Evolutionary conservation across 2,888 invertebrate genomes (phyloP), one percentile per base, ranked within the genome.

Genomic region (Neuroscelio doddi): DNA sequence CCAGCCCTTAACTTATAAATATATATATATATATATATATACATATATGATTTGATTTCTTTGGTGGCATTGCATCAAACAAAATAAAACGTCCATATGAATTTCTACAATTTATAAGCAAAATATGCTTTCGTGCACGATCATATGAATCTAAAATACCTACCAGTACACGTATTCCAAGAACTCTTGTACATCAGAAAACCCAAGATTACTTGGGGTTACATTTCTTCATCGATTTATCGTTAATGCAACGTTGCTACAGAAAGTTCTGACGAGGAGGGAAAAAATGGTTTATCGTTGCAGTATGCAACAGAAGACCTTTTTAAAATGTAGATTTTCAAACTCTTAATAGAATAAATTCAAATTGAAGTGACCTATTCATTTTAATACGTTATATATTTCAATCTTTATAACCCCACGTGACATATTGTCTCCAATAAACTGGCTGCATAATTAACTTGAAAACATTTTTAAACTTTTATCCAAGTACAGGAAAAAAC

Each of bases 211-310:
- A n/a, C n/a, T n/a, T n/a, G n/a, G n/a, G n/a, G n/a, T n/a, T 34
- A 68, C 59, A 56, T 71, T 62, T 64, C 65, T 46, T 38, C 62
- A 78, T 80, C 74, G 79, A 81, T 80, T 72, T 71, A 64, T 71
- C 71, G 68, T 77, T 78, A 76, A 61, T 64, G 65, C 71, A 73
- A 73, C 63, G 71, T 72, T 73, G 70, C 64, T 32, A 63, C 69
- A 71, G 59, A 68, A 70, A 63, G 57, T 68, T 45, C 44, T 55
- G 47, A 27, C 38, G n/a, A 52, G 56, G 42, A 44, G 34, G 50
- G 51, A 24, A 50, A 27, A 15, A 38, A 30, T 15, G 16, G 17
- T 24, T 32, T 36, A 29, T 55, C 46, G 55, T 52, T 34, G n/a
- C n/a, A n/a, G n/a, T n/a, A n/a, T n/a, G n/a, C n/a, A n/a, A n/a